These are phyloP conservation scores for Exephanes ischioxanthus DNA, from an alignment of 2,888 invertebrate genomes.

Conservation along the genomic window DNA sequence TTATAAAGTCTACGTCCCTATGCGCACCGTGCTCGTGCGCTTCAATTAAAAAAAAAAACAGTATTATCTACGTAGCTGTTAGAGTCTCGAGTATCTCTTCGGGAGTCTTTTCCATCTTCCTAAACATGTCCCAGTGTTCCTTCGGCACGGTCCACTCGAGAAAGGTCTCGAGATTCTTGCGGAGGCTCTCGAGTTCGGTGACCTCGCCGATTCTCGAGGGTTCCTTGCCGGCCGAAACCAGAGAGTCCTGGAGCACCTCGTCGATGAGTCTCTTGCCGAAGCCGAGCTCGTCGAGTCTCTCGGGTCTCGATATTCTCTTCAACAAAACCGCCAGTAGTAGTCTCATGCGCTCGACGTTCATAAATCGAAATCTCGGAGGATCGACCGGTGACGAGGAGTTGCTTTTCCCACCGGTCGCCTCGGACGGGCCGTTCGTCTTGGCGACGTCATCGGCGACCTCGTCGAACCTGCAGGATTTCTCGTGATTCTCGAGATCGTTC, in stretches of 20 bases:
- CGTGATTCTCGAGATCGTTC: constrained; percentile 89
- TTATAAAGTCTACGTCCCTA: constrained; percentile 26
- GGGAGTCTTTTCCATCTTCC: constrained; percentile 90
- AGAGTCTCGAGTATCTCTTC: constrained; percentile 93
- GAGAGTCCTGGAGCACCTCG: constrained; percentile 92
- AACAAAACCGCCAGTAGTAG: constrained; percentile 92
- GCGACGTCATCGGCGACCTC: constrained; percentile 58
- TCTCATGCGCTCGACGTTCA: constrained; percentile 91
- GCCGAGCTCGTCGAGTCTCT: constrained; percentile 91
- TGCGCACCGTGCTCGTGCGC: not conserved
- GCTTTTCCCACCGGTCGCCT: constrained; percentile 25
- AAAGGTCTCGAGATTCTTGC: constrained; percentile 91
- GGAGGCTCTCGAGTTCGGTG: constrained; percentile 88
- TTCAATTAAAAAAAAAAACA: not conserved
- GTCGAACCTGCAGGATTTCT: constrained; percentile 80
- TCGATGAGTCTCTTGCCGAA: constrained; percentile 92
- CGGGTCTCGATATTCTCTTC: constrained; percentile 93
- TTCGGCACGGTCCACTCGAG: constrained; percentile 93
- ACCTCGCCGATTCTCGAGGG: constrained; percentile 87
- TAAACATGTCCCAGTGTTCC: constrained; percentile 91
- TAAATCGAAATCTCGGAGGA: constrained; percentile 85
- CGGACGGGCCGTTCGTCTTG: constrained; percentile 71
- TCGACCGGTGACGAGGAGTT: constrained; percentile 68
- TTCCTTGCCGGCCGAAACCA: constrained; percentile 90
- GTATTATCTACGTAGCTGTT: constrained; percentile 84